Base-by-base conservation (phyloP, 2,888 invertebrate species). In the Hirtodrosophila trivittata region DNA sequence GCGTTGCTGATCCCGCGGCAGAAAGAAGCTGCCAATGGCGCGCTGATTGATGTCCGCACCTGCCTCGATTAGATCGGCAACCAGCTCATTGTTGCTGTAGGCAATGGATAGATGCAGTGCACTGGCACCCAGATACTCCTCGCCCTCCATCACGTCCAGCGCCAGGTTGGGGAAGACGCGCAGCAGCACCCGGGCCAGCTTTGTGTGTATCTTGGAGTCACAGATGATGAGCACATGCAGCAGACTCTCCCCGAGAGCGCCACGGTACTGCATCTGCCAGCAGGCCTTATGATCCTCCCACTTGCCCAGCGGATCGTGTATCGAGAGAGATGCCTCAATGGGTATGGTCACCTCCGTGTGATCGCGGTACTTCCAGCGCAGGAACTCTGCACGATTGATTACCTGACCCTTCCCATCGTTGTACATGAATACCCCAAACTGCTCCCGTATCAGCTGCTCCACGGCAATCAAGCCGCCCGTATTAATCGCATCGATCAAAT, bases 191-290 rank as follows among this genome's bases (percentile, higher is more conserved):
- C 97, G 93, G 0, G 98, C 98, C 54, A 99, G 92, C 75, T 91
- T 91, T 0, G 91, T 91, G 65, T 93, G 92, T 59, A 94, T 93
- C 90, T 96, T 95, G 0, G 97, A 97, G 89, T 98, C 97, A 89
- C 98, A 97, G 77, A 98, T 97, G 72, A 98, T 97, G 49, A 98
- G 93, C 1, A 99, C 95, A 88, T 99, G 99, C 8, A 99, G 92
- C 1, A 98, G 92, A 2, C 97, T 97, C 91, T 99, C 99, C 0
- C 99, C 99, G 0, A 99, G 92, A 0, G 97, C 97, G 0, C 99
- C 99, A 8, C 99, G 93, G 89, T 97, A 97, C 86, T 97, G 96
- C 95, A 99, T 96, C 90, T 98, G 97, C 99, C 99, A 99, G 89
- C 98, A 98, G 0, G 98, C 98, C 71, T 96, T 95, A 91, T 97